A percentile compares a stretch with the other conserved stretches of the same genome.
phyloP scores from a whole-genome alignment of 2,888 invertebrate genomes.

The Nasonovia ribisnigri region DNA sequence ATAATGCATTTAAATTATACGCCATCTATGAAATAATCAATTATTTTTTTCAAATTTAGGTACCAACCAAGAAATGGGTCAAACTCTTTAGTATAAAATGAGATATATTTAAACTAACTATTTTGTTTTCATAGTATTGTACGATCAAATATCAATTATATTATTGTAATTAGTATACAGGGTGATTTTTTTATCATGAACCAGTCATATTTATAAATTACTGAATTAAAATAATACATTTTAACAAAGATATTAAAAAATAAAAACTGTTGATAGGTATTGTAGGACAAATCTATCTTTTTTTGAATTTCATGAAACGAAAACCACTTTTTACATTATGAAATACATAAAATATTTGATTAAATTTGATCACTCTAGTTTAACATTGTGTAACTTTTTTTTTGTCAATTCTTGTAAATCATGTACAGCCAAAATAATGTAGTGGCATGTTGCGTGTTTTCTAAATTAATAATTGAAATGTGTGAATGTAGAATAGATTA shows the following conservation, averaged over 20 bases:
- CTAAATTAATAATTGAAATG: no score
- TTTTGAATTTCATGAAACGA: background rate
- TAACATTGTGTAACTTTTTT: background rate
- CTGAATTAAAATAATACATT: background rate
- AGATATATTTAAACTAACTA: background rate
- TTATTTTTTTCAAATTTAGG: background rate
- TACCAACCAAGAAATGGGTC: background rate
- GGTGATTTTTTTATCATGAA: no score
- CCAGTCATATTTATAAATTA: background rate
- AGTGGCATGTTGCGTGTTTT: no score
- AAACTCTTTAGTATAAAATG: background rate
- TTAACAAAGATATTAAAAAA: background rate
- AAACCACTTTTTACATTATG: background rate
- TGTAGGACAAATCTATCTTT: background rate
- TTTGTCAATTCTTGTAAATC: background rate
- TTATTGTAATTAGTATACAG: background rate
- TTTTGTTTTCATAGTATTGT: background rate
- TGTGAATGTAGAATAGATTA: no score
- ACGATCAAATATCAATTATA: background rate
- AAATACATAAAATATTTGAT: background rate
- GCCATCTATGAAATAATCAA: slow-evolving; percentile 50
- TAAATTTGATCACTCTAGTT: background rate
- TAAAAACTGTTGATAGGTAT: background rate
- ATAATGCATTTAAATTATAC: slow-evolving; percentile 50
- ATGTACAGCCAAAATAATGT: no score